Percentiles rank a stretch among this genome's conserved stretches.
Evolutionary conservation across 2,888 invertebrate species (phyloP).

Genomic region (Notodonta dromedarius): DNA sequence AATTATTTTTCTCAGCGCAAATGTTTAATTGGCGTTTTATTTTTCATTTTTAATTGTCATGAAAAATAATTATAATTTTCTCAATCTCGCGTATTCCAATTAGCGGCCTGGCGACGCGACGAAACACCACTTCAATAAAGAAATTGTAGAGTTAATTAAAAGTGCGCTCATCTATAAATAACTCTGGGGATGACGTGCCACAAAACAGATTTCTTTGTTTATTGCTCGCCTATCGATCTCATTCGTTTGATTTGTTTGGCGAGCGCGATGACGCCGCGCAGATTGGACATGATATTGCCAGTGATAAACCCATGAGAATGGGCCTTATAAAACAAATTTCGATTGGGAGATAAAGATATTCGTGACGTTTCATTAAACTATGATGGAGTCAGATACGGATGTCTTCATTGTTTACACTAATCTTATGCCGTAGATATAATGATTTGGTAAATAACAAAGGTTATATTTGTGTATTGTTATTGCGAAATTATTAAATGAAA

Average conservation of each 20-base stretch:
- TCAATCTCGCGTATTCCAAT: background rate
- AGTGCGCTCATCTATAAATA: constrained; percentile 49
- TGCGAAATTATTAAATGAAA: no score
- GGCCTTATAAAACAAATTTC: constrained; percentile 5
- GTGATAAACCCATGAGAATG: constrained; percentile 5
- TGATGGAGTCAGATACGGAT: background rate
- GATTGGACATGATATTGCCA: constrained; percentile 8
- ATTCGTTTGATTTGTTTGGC: constrained; percentile 37
- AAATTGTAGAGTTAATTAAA: constrained; percentile 53
- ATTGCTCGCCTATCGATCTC: constrained; percentile 54
- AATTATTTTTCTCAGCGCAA: background rate
- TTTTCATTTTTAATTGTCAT: background rate
- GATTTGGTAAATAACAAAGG: no score
- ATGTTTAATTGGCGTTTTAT: constrained; percentile 2
- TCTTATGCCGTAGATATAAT: background rate
- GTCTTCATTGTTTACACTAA: background rate
- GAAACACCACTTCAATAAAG: constrained; percentile 40
- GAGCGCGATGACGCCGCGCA: constrained; percentile 6
- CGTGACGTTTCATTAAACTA: constrained; percentile 6
- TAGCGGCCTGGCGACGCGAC: constrained; percentile 1
- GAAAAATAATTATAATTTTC: background rate
- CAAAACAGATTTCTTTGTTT: constrained; percentile 60
- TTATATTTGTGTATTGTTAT: no score
- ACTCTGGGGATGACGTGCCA: constrained; percentile 44
- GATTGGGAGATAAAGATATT: constrained; percentile 7